phyloP scores from a whole-genome alignment of 2,797 vertebrate genomes.

The Neosilurus hyrtlii region DNA sequence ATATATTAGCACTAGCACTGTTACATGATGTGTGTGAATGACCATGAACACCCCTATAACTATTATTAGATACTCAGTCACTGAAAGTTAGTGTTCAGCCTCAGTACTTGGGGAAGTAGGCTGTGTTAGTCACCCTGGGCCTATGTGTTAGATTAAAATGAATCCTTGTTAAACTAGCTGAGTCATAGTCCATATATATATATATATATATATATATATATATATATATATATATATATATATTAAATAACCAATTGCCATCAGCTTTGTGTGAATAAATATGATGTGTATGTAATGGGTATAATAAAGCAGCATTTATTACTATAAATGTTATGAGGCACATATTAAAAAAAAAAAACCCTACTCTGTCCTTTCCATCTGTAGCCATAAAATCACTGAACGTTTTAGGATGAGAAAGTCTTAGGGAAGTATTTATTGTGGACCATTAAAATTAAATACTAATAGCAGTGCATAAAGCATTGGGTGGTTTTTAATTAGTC shows the following conservation, averaged over 20 bases:
- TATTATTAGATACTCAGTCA: conserved; percentile 46
- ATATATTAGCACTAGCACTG: not conserved
- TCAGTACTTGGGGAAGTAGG: conserved; percentile 1
- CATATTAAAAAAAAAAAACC: too few relatives aligned
- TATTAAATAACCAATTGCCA: conserved; percentile 35
- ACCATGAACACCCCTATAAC: not conserved
- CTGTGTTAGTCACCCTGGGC: not conserved
- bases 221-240: too few relatives aligned
- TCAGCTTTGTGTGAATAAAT: conserved; percentile 6
- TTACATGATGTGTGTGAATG: conserved; percentile 7
- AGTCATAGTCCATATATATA: conserved; percentile 41
- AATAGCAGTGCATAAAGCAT: too few relatives aligned
- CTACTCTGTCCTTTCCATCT: not conserved
- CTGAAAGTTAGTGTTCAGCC: not conserved
- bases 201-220: too few relatives aligned
- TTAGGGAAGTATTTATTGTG: not conserved
- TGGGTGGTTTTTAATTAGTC: too few relatives aligned
- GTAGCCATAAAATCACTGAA: not conserved
- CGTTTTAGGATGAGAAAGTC: not conserved
- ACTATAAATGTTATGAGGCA: too few relatives aligned
- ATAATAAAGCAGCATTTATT: not conserved
- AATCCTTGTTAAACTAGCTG: conserved; percentile 30
- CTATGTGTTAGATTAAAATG: not conserved
- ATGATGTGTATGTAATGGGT: too few relatives aligned
- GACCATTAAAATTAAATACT: not conserved